A percentile compares a stretch with the other conserved stretches of the same genome.
phyloP scores from a whole-genome alignment of 2,797 vertebrate species.

The Poecilia gillii region DNA sequence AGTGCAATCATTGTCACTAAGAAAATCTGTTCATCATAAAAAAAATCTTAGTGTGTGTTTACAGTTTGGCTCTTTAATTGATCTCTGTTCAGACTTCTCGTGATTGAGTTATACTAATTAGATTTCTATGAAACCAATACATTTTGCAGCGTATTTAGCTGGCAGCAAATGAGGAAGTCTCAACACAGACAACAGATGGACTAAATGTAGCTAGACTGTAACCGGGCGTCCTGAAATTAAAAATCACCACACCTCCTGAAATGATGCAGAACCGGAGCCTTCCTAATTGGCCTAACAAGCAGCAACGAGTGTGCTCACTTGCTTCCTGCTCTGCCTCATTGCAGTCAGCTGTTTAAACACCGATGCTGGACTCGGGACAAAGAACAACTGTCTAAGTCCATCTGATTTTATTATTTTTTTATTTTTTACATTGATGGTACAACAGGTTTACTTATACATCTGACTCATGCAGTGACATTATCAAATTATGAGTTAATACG shows the following conservation, averaged over 20 bases:
- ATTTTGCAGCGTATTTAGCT: conserved; percentile 37
- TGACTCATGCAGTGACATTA: not conserved
- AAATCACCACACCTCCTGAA: conserved; percentile 10
- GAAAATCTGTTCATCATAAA: conserved; percentile 21
- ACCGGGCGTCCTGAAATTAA: conserved; percentile 34
- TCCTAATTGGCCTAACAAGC: conserved; percentile 48
- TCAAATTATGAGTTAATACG: not conserved
- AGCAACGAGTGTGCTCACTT: conserved; percentile 40
- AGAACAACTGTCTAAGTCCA: not conserved
- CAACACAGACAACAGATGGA: conserved; percentile 24
- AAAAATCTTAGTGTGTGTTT: conserved; percentile 35
- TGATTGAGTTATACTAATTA: conserved; percentile 55
- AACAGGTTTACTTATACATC: not conserved
- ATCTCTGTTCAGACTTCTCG: conserved; percentile 36
- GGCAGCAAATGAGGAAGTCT: conserved; percentile 27
- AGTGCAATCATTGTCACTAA: conserved; percentile 14
- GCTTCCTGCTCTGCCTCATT: conserved; percentile 30
- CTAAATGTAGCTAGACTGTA: conserved; percentile 19
- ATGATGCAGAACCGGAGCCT: conserved; percentile 19
- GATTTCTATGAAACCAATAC: conserved; percentile 31
- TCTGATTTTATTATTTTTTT: not conserved
- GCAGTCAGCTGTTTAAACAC: not conserved
- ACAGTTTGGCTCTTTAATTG: conserved; percentile 33
- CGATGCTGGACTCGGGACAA: not conserved
- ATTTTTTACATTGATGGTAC: not conserved